These are phyloP conservation scores for Otus sunia DNA, from an alignment of 2,113 vertebrate species.

Conservation along the genomic window DNA sequence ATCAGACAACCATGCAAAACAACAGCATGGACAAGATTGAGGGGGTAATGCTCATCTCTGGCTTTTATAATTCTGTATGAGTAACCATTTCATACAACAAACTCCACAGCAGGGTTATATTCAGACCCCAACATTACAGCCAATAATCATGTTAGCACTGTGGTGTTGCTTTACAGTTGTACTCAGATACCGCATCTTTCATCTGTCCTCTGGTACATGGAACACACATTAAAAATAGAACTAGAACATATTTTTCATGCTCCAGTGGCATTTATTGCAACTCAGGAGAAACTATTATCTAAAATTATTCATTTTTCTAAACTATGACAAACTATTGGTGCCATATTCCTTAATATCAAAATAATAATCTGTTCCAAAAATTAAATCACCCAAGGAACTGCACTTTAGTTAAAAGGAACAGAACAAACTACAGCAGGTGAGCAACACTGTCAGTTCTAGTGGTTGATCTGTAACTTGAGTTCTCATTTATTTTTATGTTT, in stretches of 20 bases:
- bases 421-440: neutral
- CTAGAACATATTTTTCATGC: neutral
- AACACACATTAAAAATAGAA: slow-evolving; percentile 52
- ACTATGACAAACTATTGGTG: neutral
- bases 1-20: neutral
- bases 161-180: slow-evolving; percentile 29
- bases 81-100: neutral
- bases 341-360: neutral
- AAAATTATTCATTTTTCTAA: neutral
- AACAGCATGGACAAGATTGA: neutral
- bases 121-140: neutral
- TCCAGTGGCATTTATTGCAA: neutral
- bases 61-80: neutral
- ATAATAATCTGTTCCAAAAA: neutral
- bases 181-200: neutral
- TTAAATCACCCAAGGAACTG: neutral
- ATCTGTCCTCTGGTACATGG: neutral
- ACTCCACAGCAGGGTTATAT: neutral
- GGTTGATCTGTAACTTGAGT: neutral
- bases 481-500: neutral
- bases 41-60: neutral
- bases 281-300: neutral
- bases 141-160: neutral
- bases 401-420: neutral
- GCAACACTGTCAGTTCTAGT: neutral